Evolutionary conservation across 2,888 invertebrate species (phyloP), one percentile per base, ranked within the genome.

Genomic region (Scaptomyza polygonia): DNA sequence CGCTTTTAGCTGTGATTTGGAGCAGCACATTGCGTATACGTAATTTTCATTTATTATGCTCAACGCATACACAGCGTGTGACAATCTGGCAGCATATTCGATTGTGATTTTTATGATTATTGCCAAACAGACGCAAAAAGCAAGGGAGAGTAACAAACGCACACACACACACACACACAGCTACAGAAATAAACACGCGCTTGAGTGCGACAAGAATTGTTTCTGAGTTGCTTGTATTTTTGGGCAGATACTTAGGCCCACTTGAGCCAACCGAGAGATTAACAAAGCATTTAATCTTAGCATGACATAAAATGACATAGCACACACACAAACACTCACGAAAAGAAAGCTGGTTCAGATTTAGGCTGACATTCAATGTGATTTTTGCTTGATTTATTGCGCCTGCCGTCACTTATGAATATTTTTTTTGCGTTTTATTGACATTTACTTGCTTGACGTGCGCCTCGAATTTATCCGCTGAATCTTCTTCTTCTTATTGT

Each of bases 381-480:
- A 9, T 39, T 39, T 14, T 63, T 56, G 65, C 39, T 58, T 61
- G 69, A 64, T 74, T 76, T 76, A 70, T 71, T 34, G 34, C 43
- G 63, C 14, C 63, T 42, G 63, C 21, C 42, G 42, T 21, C 32
- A n/a, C 39, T 62, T 30, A 36, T 39, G 18, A 39, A 21, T 34
- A 16, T 56, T 67, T 61, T 53, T 4, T 25, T 25, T 25, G 5
- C 25, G 21, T 32, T 77, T 78, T 77, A 84, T 86, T 75, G 77
- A 76, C 81, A 85, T 87, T 87, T 87, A 85, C 87, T 87, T 87
- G 82, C 79, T 87, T 77, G 65, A 70, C 67, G 65, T 77, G 75
- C 65, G 61, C 64, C 49, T 76, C 32, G 34, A 39, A 45, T 14
- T 34, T 56, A 52, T 21, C 16, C 58, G 36, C 55, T 54, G 43